A percentile compares a stretch with the other conserved stretches of the same genome.
These are phyloP conservation scores for Plodia interpunctella DNA, from an alignment of 1,140 invertebrate genomes.

Conservation along the genomic window DNA sequence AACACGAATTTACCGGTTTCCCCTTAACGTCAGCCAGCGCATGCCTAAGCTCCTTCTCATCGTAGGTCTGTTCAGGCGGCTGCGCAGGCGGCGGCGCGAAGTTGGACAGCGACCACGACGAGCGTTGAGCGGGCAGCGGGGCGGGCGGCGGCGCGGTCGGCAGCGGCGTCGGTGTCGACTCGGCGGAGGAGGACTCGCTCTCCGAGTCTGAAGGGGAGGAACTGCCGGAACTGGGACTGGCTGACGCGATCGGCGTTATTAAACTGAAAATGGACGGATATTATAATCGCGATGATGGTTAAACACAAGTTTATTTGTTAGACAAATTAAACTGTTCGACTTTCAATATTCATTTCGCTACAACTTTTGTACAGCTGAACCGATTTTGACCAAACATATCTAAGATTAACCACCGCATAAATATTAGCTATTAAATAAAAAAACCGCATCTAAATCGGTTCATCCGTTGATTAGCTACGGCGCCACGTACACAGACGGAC, in stretches of 20 bases:
- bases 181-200: slow-evolving; percentile 63
- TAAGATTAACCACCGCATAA: background rate
- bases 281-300: no score
- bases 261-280: no score
- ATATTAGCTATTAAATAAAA: background rate
- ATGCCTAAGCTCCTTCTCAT: slow-evolving; percentile 67
- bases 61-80: slow-evolving; percentile 60
- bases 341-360: no score
- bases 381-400: no score
- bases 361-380: no score
- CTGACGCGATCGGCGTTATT: slow-evolving; percentile 56
- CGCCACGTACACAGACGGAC: no score
- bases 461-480: no score
- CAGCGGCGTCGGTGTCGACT: slow-evolving; percentile 46
- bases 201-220: slow-evolving; percentile 65
- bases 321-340: no score
- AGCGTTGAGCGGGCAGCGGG: slow-evolving; percentile 38
- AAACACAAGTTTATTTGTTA: no score
- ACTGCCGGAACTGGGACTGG: slow-evolving; percentile 62
- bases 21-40: slow-evolving; percentile 70
- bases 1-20: slow-evolving; percentile 51
- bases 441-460: no score
- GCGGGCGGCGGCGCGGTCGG: slow-evolving; percentile 42
- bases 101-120: slow-evolving; percentile 66
- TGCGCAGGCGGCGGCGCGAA: slow-evolving; percentile 61